phyloP scores from a whole-genome alignment of 2,113 vertebrate species.

The Delphinus delphis region DNA sequence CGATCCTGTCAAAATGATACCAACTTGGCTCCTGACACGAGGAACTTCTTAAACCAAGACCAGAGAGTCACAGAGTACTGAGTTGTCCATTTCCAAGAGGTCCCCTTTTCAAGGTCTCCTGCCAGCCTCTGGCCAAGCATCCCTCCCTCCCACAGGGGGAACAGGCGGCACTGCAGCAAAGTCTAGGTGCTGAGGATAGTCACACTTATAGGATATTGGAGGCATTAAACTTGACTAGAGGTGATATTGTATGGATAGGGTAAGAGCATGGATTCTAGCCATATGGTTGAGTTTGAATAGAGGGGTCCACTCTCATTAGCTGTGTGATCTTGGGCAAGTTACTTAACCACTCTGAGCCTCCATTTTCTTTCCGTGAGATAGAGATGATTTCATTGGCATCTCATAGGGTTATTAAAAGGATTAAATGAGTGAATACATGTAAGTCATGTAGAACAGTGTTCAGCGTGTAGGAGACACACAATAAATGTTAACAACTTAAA shows the following conservation, averaged over 20 bases:
- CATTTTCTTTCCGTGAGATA: not conserved
- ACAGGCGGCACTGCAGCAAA: not conserved
- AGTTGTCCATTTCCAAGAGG: not conserved
- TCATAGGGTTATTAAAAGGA: not conserved
- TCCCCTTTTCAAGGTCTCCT: not conserved
- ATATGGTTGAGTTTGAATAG: not conserved
- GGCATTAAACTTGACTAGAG: not conserved
- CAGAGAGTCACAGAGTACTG: not conserved
- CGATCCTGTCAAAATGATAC: conserved; percentile 8
- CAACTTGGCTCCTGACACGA: not conserved
- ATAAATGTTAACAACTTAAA: not conserved
- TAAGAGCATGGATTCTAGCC: not conserved
- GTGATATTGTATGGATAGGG: not conserved
- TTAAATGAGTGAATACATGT: not conserved
- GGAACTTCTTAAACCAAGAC: not conserved
- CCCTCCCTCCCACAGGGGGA: not conserved
- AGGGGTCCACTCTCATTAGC: not conserved
- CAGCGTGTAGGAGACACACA: not conserved
- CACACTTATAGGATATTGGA: not conserved
- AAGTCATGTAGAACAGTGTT: not conserved
- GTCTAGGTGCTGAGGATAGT: not conserved
- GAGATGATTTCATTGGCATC: not conserved
- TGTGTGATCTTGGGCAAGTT: not conserved
- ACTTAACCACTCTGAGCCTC: not conserved
- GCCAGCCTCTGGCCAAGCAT: not conserved